Conservation (phyloP, 2,888 invertebrate species). For the Chymomyza fuscimana region DNA sequence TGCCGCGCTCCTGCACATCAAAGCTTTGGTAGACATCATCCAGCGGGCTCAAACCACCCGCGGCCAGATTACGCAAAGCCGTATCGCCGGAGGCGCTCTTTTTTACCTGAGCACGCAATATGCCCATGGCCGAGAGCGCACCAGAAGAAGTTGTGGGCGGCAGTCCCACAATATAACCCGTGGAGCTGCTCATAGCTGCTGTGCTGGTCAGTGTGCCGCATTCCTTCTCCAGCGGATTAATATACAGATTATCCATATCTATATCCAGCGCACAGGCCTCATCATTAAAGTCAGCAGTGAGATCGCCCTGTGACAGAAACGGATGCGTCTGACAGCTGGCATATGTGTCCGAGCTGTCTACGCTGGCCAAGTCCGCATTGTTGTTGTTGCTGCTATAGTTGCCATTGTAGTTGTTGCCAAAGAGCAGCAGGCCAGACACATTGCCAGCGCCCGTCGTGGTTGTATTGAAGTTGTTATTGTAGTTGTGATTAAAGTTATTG, state of each 20-base stretch:
- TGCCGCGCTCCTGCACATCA: constrained; percentile 80
- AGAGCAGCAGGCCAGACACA: constrained; percentile 53
- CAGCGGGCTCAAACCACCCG: constrained; percentile 81
- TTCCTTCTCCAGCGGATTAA: constrained; percentile 90
- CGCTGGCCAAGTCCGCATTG: constrained; percentile 82
- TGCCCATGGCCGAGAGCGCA: constrained; percentile 71
- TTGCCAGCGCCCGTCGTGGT: constrained; percentile 49
- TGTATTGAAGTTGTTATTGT: constrained; percentile 76
- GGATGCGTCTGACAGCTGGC: constrained; percentile 98
- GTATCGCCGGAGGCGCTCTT: constrained; percentile 90
- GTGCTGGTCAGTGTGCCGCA: constrained; percentile 32
- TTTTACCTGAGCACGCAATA: constrained; percentile 84
- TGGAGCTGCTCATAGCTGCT: constrained; percentile 57
- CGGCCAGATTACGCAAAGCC: constrained; percentile 83
- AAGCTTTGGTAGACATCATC: constrained; percentile 83
- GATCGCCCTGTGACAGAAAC: constrained; percentile 91
- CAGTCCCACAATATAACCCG: constrained; percentile 73
- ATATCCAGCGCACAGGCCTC: constrained; percentile 79
- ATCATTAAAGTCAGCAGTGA: constrained; percentile 82
- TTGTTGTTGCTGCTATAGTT: constrained; percentile 78
- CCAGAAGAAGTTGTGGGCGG: constrained; percentile 66
- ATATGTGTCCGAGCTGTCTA: constrained; percentile 94
- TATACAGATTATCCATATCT: constrained; percentile 91
- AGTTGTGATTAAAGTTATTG: constrained; percentile 78
- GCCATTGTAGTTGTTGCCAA: constrained; percentile 60